These are phyloP conservation scores for Apeira syringaria DNA, from an alignment of 2,888 invertebrate genomes.

Conservation along the genomic window DNA sequence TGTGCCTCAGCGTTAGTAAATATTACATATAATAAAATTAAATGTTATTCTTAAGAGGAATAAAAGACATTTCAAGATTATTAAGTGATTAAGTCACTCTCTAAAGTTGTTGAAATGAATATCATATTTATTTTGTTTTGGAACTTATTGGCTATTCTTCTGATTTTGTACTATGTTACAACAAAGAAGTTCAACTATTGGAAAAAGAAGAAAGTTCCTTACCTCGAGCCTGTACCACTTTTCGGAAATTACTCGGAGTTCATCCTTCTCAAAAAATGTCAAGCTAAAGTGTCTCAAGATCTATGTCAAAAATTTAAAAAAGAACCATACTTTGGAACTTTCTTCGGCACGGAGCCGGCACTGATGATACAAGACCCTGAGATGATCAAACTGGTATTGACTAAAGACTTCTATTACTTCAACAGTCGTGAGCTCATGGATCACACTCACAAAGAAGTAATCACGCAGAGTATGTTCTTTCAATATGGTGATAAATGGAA, in stretches of 20 bases:
- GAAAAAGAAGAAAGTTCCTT: constrained; percentile 22
- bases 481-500: constrained; percentile 36
- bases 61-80: too few species aligned
- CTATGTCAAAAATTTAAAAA: constrained; percentile 12
- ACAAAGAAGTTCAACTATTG: constrained; percentile 23
- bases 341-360: constrained; percentile 27
- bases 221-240: constrained; percentile 21
- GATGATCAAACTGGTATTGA: constrained; percentile 33
- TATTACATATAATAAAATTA: too few species aligned
- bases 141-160: neutral
- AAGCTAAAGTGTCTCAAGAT: constrained; percentile 12
- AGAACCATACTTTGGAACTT: constrained; percentile 19
- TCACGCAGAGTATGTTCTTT: constrained; percentile 34
- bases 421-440: constrained; percentile 30
- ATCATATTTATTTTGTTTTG: too few species aligned
- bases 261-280: constrained; percentile 18
- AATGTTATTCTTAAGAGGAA: too few species aligned
- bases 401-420: constrained; percentile 38
- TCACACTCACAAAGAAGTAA: constrained; percentile 28
- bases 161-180: constrained; percentile 13
- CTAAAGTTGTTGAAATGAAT: too few species aligned
- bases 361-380: constrained; percentile 34
- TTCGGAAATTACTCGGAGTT: constrained; percentile 28
- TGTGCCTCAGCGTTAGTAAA: too few species aligned
- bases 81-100: too few species aligned